Base-by-base conservation (phyloP, 2,797 vertebrate species). In the Diceros bicornis region DNA sequence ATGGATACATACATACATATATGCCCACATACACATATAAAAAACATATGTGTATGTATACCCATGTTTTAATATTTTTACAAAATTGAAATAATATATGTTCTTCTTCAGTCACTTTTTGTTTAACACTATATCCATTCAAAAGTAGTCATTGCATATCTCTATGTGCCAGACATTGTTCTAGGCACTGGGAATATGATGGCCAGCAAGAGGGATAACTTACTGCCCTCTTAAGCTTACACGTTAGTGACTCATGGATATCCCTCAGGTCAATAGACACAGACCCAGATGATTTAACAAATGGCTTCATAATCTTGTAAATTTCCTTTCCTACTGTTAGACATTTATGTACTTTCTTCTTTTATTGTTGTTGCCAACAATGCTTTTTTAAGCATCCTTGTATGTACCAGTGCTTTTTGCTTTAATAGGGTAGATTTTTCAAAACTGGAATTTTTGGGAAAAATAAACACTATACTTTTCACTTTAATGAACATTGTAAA, bases 251-350 rank as follows among this genome's bases (percentile, higher is more conserved):
- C 25, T 89, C n/a, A 29, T 8, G 21, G 34, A 4, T 32, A 9
- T 27, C 18, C 41, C 8, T 94, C 17, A 91, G 27, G 41, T 57
- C 72, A 75, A 29, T 44, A 57, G 59, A 83, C 29, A 32, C 4
- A 85, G 75, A 93, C 29, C 9, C n/a, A 59, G 14, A n/a, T 75
- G 47, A 69, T 74, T 93, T 94, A 86, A 74, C 18, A 86, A 86
- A n/a, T 83, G 66, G 16, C 37, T 85, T 86, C 0, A 25, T 66
- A 57, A 93, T 55, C 52, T 87, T 90, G 10, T 34, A 89, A 61
- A 27, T 85, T 93, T 62, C 2, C 13, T 85, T 94, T 84, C 27
- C 8, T 71, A 61, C 5, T 44, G 71, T 57, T 55, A 71, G 18
- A 37, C 59, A 68, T 66, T 62, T 27, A n/a, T 55, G 1, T 79